Base-by-base conservation (phyloP, 2,113 vertebrate species). In the Maccullochella peelii region DNA sequence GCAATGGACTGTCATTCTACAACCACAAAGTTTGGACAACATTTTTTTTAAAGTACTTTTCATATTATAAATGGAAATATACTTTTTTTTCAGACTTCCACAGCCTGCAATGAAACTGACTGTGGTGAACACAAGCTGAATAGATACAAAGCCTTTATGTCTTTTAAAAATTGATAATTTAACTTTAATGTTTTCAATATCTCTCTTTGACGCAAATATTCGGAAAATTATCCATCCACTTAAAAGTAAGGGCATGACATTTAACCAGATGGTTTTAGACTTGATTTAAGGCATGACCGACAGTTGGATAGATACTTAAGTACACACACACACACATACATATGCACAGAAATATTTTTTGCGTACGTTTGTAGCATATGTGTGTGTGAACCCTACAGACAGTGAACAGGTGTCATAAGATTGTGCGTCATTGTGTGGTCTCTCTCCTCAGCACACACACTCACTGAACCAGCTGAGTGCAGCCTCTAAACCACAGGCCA, bases 371-470 rank as follows among this genome's bases (percentile, higher is more conserved):
- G 73, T 44, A 33, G 52, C 3, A 23, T 30, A 2, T 25, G 49
- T 79, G 20, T 38, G 42, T 73, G 47, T 40, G 67, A 77, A 77
- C n/a, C 40, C 58, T 15, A 1, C 8, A 58, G 62, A 65, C 25
- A 14, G 18, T 47, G 4, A 38, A 21, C 65, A 85, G 79, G 58
- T 87, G 80, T 80, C 38, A 47, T 47, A 50, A 54, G 71, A 27
- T 6, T 40, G 66, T 89, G 85, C 75, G 75, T 93, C 89, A 94
- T 57, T 33, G 81, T 44, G 21, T 50, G 68, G 66, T 87, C 73
- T 62, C 25, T 47, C 69, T 30, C 49, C 63, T 38, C 42, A 66
- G 2, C 54, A 27, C 30, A 47, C 44, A 57, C 36, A 58, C 75
- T 36, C 30, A 18, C 5, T 44, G 40, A 67, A 52, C 9, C 84